phyloP scores from a whole-genome alignment of 2,797 vertebrate species.

The Platyrinchus mystaceus region DNA sequence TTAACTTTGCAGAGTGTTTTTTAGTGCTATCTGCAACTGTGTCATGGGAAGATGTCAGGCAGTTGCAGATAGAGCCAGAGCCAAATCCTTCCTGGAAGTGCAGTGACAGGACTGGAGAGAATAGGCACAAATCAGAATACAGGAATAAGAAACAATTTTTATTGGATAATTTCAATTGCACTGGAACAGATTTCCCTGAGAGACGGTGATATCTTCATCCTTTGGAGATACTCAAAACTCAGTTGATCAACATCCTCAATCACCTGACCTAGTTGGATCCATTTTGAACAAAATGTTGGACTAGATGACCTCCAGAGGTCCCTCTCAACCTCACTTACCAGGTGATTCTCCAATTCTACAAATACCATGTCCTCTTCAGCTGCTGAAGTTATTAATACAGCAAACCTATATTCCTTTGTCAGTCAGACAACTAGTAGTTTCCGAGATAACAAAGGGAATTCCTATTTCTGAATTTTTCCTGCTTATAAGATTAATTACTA shows the following conservation, averaged over 20 bases:
- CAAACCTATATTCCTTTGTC: background rate
- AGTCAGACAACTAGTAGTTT: background rate
- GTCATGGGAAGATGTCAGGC: background rate
- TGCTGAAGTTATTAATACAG: background rate
- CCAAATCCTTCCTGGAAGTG: background rate
- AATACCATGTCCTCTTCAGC: background rate
- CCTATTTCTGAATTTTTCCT: background rate
- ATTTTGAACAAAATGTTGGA: background rate
- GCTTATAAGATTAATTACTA: background rate
- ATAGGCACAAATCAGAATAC: background rate
- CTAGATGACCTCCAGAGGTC: background rate
- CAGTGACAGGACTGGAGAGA: background rate
- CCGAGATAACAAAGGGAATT: background rate
- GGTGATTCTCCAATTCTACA: background rate
- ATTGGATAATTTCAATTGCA: background rate
- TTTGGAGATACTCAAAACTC: background rate
- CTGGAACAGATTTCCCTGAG: background rate
- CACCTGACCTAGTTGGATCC: background rate
- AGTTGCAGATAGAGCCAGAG: background rate
- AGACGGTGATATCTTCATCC: background rate
- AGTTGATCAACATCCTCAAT: background rate
- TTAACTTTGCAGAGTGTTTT: background rate
- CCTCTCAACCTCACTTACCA: background rate
- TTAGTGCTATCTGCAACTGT: background rate
- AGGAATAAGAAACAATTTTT: background rate